Evolutionary conservation across 2,797 vertebrate species (phyloP), one percentile per base, ranked within the genome.

Genomic region (Sebastes goodei): DNA sequence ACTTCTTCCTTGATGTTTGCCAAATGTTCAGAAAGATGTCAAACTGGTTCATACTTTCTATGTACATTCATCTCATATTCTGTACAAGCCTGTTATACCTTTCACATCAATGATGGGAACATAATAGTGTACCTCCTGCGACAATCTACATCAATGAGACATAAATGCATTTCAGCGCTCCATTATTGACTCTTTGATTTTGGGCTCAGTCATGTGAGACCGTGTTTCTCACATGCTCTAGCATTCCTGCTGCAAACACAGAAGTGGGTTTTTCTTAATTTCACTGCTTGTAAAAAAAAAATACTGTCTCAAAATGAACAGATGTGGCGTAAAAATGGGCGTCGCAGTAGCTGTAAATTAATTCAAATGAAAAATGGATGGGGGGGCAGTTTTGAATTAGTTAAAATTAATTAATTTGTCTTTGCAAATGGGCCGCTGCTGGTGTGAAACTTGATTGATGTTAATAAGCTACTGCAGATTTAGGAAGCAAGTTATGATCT

Each of bases 371-470:
- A 75, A 75, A 71, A 74, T 46, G 4, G 21, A 65, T 27, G 12
- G 32, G 15, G n/a, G 25, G 38, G 33, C n/a, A 25, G 38, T 32
- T 66, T 32, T 74, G 25, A 75, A 86, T 85, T 62, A 66, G 38
- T 33, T 78, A 11, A 70, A 82, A 81, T 90, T 4, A 86, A 82
- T 85, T 67, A 68, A 90, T 88, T 76, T 30, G 55, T 77, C 77
- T 71, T 69, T 61, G 12, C 71, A 76, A 75, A 86, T 61, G 10
- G 12, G 42, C 63, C 71, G 52, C 32, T 75, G 52, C 46, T 76
- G 29, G 35, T 77, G 56, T 66, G 69, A 52, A 74, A 68, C 35
- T 27, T 78, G 81, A 80, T 74, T 78, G 74, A 65, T 77, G 69
- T 53, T 72, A 35, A 66, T 78, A 21, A 46, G 52, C 61, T 53